These are phyloP conservation scores for Motacilla alba DNA, from an alignment of 2,113 vertebrate genomes.

Conservation along the genomic window DNA sequence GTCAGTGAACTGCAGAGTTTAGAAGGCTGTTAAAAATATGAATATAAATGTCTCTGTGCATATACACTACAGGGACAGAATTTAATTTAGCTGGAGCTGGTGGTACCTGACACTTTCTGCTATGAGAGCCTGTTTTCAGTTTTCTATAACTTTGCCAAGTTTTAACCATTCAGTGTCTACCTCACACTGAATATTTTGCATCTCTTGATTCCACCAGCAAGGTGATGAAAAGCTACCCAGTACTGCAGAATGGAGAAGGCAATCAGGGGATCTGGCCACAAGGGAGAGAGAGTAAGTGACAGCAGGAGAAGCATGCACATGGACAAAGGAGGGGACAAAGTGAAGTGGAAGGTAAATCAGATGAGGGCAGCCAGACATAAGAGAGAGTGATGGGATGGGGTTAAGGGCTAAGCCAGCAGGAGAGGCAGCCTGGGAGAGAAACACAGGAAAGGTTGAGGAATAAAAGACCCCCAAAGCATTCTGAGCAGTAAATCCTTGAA, in stretches of 20 bases:
- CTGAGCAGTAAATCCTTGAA: conserved; percentile 58
- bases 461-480: conserved; percentile 57
- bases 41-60: conserved; percentile 72
- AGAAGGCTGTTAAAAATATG: conserved; percentile 73
- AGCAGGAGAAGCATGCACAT: background rate
- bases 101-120: conserved; percentile 68
- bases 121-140: conserved; percentile 67
- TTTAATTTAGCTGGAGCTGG: conserved; percentile 71
- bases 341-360: conserved; percentile 53
- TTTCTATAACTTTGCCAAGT: conserved; percentile 67
- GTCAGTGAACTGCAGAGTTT: conserved; percentile 72
- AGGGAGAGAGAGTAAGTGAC: background rate
- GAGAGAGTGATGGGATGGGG: conserved; percentile 28
- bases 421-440: conserved; percentile 42
- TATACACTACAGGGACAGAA: conserved; percentile 72
- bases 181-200: conserved; percentile 67
- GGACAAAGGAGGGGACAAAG: conserved; percentile 45
- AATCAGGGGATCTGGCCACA: conserved; percentile 32
- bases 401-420: conserved; percentile 45
- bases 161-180: conserved; percentile 67
- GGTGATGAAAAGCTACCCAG: conserved; percentile 62
- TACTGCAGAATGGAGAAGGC: conserved; percentile 8
- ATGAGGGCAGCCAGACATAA: background rate
- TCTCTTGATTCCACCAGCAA: conserved; percentile 66
- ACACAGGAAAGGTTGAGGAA: conserved; percentile 35